Percentiles rank a stretch among this genome's conserved stretches.
Evolutionary conservation across 1,140 invertebrate species (phyloP).

Genomic region (Uloborus diversus): DNA sequence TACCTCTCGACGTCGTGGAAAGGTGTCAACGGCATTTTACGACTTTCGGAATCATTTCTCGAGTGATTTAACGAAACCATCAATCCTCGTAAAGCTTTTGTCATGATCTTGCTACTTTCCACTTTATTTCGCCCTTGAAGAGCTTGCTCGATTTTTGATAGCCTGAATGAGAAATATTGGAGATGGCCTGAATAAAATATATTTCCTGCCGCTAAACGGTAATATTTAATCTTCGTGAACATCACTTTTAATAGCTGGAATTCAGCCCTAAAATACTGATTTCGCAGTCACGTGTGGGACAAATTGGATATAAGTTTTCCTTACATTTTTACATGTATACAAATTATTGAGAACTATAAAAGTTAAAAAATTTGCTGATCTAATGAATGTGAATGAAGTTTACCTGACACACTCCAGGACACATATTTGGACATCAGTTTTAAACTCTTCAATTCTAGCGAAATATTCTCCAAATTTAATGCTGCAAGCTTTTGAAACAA

Average conservation of each 20-base stretch:
- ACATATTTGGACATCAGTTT: too few relatives aligned
- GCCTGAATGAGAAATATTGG: too few relatives aligned
- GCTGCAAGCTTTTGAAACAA: not conserved
- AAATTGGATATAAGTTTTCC: too few relatives aligned
- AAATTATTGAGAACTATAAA: too few relatives aligned
- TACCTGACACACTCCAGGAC: too few relatives aligned
- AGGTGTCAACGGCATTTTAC: slow-evolving; percentile 16
- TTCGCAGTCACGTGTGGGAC: too few relatives aligned
- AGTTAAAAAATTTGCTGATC: too few relatives aligned
- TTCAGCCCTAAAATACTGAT: not conserved
- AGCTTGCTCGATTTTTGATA: not conserved
- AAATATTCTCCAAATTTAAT: too few relatives aligned
- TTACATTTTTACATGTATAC: too few relatives aligned
- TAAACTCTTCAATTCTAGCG: too few relatives aligned
- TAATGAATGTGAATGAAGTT: too few relatives aligned
- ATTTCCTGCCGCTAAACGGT: not conserved
- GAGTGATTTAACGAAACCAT: slow-evolving; percentile 2
- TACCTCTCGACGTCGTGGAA: not conserved
- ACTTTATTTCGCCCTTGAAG: not conserved
- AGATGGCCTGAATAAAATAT: not conserved
- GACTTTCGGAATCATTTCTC: not conserved
- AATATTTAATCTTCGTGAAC: not conserved
- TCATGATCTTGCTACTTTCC: not conserved
- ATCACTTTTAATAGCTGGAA: not conserved
- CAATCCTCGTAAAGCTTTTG: slow-evolving; percentile 22